These are phyloP conservation scores for Diachasmimorpha longicaudata DNA, from an alignment of 1,140 invertebrate genomes.

Conservation along the genomic window DNA sequence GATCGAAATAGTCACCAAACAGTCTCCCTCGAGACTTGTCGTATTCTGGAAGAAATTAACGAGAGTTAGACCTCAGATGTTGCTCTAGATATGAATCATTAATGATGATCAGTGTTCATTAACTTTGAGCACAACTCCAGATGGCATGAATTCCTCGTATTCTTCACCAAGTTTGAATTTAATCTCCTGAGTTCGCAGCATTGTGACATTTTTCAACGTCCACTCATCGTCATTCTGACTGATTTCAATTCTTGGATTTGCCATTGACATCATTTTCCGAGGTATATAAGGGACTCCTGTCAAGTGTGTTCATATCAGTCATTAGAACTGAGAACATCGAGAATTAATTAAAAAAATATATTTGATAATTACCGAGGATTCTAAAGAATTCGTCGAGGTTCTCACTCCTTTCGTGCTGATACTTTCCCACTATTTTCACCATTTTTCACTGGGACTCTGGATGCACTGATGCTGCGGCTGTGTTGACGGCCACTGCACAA, in stretches of 20 bases:
- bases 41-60: conserved; percentile 57
- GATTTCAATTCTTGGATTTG: conserved; percentile 67
- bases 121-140: conserved; percentile 51
- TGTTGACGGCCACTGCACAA: neutral
- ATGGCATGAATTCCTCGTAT: conserved; percentile 54
- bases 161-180: conserved; percentile 49
- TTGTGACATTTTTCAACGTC: conserved; percentile 65
- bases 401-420: conserved; percentile 69
- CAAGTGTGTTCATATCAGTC: neutral
- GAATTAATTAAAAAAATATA: no score
- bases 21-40: conserved; percentile 63
- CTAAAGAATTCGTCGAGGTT: conserved; percentile 70
- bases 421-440: conserved; percentile 65
- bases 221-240: conserved; percentile 63
- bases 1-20: conserved; percentile 62
- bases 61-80: neutral
- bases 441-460: conserved; percentile 41
- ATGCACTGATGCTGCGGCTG: neutral
- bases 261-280: conserved; percentile 69
- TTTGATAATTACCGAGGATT: conserved; percentile 59
- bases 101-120: neutral
- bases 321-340: neutral
- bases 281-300: conserved; percentile 64
- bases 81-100: neutral
- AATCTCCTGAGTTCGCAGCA: conserved; percentile 46